phyloP scores from a whole-genome alignment of 2,113 vertebrate species.

The Phylloscopus trochilus region DNA sequence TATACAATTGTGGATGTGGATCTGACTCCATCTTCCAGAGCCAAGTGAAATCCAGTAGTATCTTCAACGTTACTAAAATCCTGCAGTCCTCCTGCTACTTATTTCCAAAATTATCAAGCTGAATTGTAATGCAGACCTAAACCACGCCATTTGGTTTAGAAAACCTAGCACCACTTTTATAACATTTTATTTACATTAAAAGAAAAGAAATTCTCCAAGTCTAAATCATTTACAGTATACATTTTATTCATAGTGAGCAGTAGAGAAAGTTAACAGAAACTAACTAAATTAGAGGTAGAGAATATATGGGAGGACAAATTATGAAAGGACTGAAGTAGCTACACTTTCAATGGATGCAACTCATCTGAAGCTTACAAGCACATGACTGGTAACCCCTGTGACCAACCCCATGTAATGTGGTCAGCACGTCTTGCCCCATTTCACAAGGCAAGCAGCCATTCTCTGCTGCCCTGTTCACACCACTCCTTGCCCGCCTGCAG shows the following conservation, averaged over 20 bases:
- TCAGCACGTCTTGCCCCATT: accelerated
- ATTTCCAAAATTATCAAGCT: background rate
- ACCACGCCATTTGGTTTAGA: background rate
- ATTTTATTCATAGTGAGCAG: background rate
- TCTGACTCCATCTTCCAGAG: background rate
- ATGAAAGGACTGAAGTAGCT: background rate
- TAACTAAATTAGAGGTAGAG: background rate
- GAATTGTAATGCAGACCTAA: background rate
- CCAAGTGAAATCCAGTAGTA: background rate
- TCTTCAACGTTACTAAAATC: background rate
- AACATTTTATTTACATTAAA: background rate
- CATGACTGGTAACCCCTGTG: accelerated
- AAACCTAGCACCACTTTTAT: background rate
- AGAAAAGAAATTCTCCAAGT: background rate
- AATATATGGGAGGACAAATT: background rate
- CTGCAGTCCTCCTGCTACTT: background rate
- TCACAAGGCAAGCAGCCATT: background rate
- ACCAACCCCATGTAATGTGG: accelerated
- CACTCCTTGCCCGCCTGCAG: accelerated
- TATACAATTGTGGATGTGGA: background rate
- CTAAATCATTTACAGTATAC: background rate
- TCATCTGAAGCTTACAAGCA: background rate
- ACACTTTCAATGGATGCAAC: background rate
- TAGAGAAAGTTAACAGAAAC: background rate
- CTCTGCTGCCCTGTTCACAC: accelerated